Conservation (phyloP, 1,140 invertebrate genomes). For the Trichomalopsis sarcophagae region DNA sequence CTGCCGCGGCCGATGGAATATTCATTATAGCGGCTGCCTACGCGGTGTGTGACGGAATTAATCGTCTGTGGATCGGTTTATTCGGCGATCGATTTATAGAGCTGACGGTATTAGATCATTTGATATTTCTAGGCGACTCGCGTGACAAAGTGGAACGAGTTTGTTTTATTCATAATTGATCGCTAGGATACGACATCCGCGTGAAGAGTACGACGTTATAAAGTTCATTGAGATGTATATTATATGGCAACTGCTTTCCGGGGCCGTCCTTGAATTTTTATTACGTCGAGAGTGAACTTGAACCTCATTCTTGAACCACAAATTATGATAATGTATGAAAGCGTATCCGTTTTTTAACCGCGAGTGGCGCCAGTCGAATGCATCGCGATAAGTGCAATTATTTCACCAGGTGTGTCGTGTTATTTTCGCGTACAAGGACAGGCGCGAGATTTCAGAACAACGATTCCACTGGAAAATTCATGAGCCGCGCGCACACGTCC, state of each 20-base stretch:
- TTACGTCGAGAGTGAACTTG: neutral
- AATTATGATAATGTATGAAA: constrained; percentile 37
- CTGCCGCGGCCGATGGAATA: neutral
- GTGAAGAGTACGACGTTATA: neutral
- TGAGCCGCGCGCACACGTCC: neutral
- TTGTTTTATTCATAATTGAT: neutral
- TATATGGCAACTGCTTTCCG: neutral
- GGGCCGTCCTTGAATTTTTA: constrained; percentile 1
- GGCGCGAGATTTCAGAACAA: neutral
- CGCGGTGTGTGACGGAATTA: neutral
- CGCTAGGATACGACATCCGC: too few relatives aligned
- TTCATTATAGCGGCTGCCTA: neutral
- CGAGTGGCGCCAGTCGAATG: neutral
- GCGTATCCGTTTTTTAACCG: neutral
- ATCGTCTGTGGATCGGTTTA: neutral
- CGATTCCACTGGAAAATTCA: neutral
- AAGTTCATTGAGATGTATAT: neutral
- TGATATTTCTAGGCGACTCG: neutral
- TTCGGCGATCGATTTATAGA: neutral
- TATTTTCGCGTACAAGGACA: neutral
- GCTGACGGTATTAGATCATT: neutral
- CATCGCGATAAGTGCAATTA: neutral
- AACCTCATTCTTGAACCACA: neutral
- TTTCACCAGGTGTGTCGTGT: neutral
- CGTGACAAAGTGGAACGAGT: neutral